A percentile compares a stretch with the other conserved stretches of the same genome.
These are phyloP conservation scores for Linnaemya vulpina DNA, from an alignment of 2,888 invertebrate species.

Conservation along the genomic window DNA sequence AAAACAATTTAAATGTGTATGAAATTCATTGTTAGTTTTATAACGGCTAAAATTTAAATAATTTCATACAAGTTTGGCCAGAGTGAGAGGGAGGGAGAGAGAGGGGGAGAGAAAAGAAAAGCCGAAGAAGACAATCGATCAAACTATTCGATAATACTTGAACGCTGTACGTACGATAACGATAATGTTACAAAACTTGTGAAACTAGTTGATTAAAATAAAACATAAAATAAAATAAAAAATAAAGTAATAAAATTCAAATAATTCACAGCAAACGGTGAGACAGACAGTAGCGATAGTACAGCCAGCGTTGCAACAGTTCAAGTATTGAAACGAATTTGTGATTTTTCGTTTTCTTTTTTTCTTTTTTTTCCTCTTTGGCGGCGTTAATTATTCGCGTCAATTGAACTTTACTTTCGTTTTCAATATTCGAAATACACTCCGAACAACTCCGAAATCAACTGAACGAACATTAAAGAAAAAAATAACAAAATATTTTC, in stretches of 20 bases:
- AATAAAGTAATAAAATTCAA: conserved; percentile 19
- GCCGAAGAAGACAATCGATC: conserved; percentile 40
- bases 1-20: conserved; percentile 58
- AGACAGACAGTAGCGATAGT: conserved; percentile 45
- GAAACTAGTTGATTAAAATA: conserved; percentile 64
- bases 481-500: conserved; percentile 24
- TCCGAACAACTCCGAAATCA: conserved; percentile 9
- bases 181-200: conserved; percentile 69
- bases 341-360: conserved; percentile 13
- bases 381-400: conserved; percentile 52
- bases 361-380: conserved; percentile 2
- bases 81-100: too few species aligned
- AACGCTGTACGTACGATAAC: conserved; percentile 13
- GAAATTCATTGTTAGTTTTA: conserved; percentile 43
- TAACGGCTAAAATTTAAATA: conserved; percentile 45
- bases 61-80: background rate
- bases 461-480: conserved; percentile 1
- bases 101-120: background rate
- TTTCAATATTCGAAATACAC: conserved; percentile 60
- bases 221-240: too few species aligned
- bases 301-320: conserved; percentile 1
- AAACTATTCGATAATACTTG: conserved; percentile 67
- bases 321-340: conserved; percentile 55
- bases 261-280: conserved; percentile 20
- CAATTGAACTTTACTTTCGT: conserved; percentile 72